These are phyloP conservation scores for Lepeophtheirus nordmannii DNA, from an alignment of 2,888 invertebrate species.

Conservation along the genomic window DNA sequence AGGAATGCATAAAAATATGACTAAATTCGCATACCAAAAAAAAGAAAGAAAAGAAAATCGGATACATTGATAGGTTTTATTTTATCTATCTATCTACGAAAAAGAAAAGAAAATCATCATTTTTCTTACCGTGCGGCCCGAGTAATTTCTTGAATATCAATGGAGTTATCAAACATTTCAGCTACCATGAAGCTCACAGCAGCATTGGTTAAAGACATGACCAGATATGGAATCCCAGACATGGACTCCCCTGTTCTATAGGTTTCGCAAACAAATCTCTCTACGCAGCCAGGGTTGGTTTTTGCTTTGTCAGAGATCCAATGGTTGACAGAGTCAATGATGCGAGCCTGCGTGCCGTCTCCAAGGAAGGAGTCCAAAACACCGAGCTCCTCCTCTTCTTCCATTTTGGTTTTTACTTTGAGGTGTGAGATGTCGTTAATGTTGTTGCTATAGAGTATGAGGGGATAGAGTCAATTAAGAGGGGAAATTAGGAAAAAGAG, in stretches of 20 bases:
- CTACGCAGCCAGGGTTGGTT: slow-evolving; percentile 18
- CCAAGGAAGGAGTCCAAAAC: slow-evolving; percentile 16
- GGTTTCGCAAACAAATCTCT: slow-evolving; percentile 23
- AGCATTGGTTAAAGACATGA: slow-evolving; percentile 24
- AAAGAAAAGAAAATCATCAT: too few relatives aligned
- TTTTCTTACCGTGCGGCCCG: slow-evolving; percentile 18
- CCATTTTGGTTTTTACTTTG: neutral
- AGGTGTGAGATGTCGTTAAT: neutral
- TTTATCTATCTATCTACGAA: neutral
- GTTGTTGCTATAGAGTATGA: neutral
- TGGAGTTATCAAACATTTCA: slow-evolving; percentile 21
- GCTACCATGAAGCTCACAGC: slow-evolving; percentile 24
- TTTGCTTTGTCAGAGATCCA: slow-evolving; percentile 18
- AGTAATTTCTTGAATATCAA: slow-evolving; percentile 23
- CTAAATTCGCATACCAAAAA: neutral
- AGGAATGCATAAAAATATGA: neutral
- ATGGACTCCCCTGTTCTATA: slow-evolving; percentile 22
- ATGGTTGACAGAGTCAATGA: slow-evolving; percentile 15
- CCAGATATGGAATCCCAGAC: slow-evolving; percentile 21
- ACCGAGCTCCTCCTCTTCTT: slow-evolving; percentile 7
- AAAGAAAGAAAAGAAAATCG: neutral
- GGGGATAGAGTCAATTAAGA: too few relatives aligned
- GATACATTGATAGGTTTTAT: neutral
- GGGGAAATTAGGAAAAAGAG: too few relatives aligned
- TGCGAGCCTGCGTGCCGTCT: slow-evolving; percentile 11